Conservation (phyloP, 2,888 invertebrate genomes). For the Formica aserva region DNA sequence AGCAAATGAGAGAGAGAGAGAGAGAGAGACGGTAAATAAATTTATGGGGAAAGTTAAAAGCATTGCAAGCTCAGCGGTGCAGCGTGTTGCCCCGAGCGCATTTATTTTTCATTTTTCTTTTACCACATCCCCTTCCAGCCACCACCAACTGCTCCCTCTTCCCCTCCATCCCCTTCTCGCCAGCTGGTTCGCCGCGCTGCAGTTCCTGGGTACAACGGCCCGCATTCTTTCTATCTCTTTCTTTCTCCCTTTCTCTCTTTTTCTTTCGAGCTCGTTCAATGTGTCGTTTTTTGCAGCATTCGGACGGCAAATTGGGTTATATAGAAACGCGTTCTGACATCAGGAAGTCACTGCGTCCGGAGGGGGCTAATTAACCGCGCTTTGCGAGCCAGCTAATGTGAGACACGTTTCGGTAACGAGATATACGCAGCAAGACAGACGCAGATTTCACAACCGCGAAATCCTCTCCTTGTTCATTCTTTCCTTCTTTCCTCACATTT, state of each 20-base stretch:
- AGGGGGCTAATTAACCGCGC: constrained; percentile 67
- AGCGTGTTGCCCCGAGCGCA: constrained; percentile 72
- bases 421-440: not conserved
- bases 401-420: constrained; percentile 43
- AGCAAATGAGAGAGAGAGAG: constrained; percentile 8
- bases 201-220: constrained; percentile 39
- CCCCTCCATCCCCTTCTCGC: not conserved
- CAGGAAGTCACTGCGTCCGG: constrained; percentile 60
- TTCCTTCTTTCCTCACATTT: not conserved
- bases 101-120: constrained; percentile 76
- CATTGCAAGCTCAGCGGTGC: constrained; percentile 79
- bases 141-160: constrained; percentile 27
- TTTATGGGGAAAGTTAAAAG: constrained; percentile 84
- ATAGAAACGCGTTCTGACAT: constrained; percentile 61
- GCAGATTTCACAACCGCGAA: constrained; percentile 3
- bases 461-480: too few species aligned
- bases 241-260: constrained; percentile 1
- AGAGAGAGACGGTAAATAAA: constrained; percentile 79
- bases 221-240: constrained; percentile 20
- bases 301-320: constrained; percentile 70
- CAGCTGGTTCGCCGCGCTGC: constrained; percentile 14
- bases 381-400: constrained; percentile 20
- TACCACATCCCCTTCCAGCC: constrained; percentile 43
- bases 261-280: constrained; percentile 18
- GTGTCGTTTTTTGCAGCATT: constrained; percentile 54